Evolutionary conservation across 2,888 invertebrate species (phyloP).

Genomic region (Lithophane ornitopus): DNA sequence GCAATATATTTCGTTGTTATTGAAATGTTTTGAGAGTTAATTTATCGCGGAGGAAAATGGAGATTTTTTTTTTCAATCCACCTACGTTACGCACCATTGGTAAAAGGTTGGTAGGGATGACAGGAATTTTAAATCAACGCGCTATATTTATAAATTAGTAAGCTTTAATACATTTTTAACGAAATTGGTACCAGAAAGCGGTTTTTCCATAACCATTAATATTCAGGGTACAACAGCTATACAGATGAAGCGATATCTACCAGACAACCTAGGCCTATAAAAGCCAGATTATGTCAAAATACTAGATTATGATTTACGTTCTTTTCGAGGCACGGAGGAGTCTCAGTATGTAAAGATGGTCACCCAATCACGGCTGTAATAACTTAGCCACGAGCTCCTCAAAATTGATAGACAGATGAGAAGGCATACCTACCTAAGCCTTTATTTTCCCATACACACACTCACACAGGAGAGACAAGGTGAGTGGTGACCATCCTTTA

Average conservation of each 20-base stretch:
- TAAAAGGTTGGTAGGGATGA: conserved; percentile 2
- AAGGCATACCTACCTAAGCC: not conserved
- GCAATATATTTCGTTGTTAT: conserved; percentile 30
- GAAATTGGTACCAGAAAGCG: no score
- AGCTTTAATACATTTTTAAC: not conserved
- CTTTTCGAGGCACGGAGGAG: no score
- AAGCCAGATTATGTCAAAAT: not conserved
- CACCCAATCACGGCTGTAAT: no score
- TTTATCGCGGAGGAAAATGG: conserved; percentile 4
- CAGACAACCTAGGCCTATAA: not conserved
- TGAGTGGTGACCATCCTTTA: not conserved
- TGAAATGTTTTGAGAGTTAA: conserved; percentile 32
- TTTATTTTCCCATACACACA: not conserved
- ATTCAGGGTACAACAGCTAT: not conserved
- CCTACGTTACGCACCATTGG: conserved; percentile 2
- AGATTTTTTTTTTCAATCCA: conserved; percentile 24
- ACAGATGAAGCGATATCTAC: not conserved
- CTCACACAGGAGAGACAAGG: not conserved
- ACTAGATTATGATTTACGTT: no score
- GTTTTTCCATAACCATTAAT: no score
- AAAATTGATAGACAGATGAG: not conserved
- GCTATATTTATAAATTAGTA: not conserved
- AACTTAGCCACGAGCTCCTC: no score
- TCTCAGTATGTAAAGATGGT: no score
- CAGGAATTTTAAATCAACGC: conserved; percentile 24